Conservation (phyloP, 2,113 vertebrate genomes). For the Ifrita kowaldi region DNA sequence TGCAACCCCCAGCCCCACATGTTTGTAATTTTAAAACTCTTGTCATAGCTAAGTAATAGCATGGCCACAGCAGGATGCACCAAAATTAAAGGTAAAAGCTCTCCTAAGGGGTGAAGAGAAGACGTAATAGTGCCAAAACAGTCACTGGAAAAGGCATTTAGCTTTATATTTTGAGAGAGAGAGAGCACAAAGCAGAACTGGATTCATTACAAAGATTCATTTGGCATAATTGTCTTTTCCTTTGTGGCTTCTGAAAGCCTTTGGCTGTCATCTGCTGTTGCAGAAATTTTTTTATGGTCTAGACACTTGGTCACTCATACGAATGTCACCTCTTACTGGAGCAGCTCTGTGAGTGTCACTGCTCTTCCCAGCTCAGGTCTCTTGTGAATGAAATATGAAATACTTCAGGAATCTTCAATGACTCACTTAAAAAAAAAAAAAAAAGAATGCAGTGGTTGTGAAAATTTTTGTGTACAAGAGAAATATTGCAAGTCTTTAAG, state of each 20-base stretch:
- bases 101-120: constrained; percentile 19
- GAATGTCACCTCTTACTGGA: rapidly evolving
- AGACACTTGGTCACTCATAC: background rate
- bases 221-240: background rate
- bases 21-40: constrained; percentile 63
- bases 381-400: background rate
- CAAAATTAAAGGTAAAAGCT: constrained; percentile 59
- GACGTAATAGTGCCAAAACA: background rate
- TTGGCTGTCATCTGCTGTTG: background rate
- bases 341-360: background rate
- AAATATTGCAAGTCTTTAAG: background rate
- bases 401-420: background rate
- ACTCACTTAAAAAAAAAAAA: too few species aligned
- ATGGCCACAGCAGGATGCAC: constrained; percentile 50
- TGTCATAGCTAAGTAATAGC: constrained; percentile 62
- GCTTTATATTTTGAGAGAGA: background rate
- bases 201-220: background rate
- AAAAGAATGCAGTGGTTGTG: background rate
- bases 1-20: background rate
- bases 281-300: background rate
- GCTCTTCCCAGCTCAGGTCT: background rate
- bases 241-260: background rate
- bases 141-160: constrained; percentile 15
- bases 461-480: background rate
- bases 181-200: background rate